phyloP scores from a whole-genome alignment of 1,140 invertebrate genomes.

The Neodiprion virginianus region DNA sequence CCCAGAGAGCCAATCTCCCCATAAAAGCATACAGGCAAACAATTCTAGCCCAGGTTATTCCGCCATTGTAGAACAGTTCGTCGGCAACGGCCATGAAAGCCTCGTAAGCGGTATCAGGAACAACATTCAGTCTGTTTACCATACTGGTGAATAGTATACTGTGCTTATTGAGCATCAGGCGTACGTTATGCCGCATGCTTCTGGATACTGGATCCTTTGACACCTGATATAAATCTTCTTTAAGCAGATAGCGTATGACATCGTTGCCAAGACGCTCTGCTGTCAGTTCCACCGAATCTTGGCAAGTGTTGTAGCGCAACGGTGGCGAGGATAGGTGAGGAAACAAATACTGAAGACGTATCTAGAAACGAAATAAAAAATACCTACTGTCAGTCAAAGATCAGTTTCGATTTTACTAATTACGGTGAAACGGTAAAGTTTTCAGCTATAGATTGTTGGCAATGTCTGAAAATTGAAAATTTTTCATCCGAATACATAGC shows the following conservation, averaged over 20 bases:
- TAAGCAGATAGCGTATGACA: slow-evolving; percentile 57
- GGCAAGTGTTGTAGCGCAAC: slow-evolving; percentile 42
- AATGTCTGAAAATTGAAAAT: background rate
- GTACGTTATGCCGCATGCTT: slow-evolving; percentile 60
- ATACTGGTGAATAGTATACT: slow-evolving; percentile 68
- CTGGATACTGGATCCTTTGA: slow-evolving; percentile 56
- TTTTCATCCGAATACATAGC: background rate
- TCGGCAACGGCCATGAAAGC: slow-evolving; percentile 67
- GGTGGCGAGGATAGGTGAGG: slow-evolving; percentile 46
- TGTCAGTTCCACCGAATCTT: slow-evolving; percentile 53
- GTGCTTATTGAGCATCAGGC: slow-evolving; percentile 65
- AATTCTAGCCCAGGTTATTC: slow-evolving; percentile 68
- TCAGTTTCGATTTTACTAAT: slow-evolving; percentile 9
- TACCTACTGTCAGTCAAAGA: background rate
- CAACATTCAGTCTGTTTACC: slow-evolving; percentile 65
- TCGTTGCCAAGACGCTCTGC: slow-evolving; percentile 54
- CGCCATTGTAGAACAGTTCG: slow-evolving; percentile 65
- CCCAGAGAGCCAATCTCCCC: slow-evolving; percentile 64
- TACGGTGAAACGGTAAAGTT: background rate
- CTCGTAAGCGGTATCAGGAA: slow-evolving; percentile 62
- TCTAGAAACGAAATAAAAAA: slow-evolving; percentile 39
- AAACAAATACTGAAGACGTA: slow-evolving; percentile 55
- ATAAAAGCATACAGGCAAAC: slow-evolving; percentile 70
- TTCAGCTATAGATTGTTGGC: slow-evolving; percentile 8
- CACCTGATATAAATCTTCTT: slow-evolving; percentile 58